Evolutionary conservation across 2,113 vertebrate species (phyloP), one percentile per base, ranked within the genome.

Genomic region (Toxostoma redivivum): DNA sequence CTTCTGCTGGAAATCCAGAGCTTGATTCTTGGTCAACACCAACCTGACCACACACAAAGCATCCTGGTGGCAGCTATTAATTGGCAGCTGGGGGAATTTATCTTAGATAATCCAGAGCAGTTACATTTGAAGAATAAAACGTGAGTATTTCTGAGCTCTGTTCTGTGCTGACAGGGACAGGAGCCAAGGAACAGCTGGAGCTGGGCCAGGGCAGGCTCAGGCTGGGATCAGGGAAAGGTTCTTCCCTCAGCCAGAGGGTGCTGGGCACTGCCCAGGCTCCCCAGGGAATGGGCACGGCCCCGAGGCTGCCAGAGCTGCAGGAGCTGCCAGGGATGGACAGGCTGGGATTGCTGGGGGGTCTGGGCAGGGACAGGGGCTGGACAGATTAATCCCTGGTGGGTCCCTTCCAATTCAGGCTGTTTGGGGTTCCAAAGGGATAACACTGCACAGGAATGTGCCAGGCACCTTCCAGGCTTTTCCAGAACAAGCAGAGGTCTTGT

Each of bases 381-480:
- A 2, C n/a, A n/a, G n/a, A n/a, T n/a, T 38, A 23, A 51, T 17
- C 28, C 54, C 0, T 2, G 19, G 19, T 4, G 45, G 12, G 20
- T 40, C 5, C 60, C 38, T n/a, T 28, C 60, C 60, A 3, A 5
- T 19, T 51, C 0, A 0, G n/a, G 24, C 47, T 53, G 45, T 60
- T 53, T n/a, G 16, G 14, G 24, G 35, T 60, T 65, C 33, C 45
- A 25, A 37, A 23, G 23, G 22, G 15, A 10, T 27, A 27, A 28
- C n/a, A 21, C 12, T 0, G 3, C 0, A 7, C 21, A 5, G 25
- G 53, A 79, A 48, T 2, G 24, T 0, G 1, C 25, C 3, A 20
- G 30, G 74, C 53, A 82, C 61, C 18, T 81, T 40, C 48, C 62
- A 38, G 38, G 22, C 22, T 53, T 53, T 53, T 53, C 73, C 40